Evolutionary conservation across 2,888 invertebrate genomes (phyloP), one percentile per base, ranked within the genome.

Genomic region (Aromia moschata): DNA sequence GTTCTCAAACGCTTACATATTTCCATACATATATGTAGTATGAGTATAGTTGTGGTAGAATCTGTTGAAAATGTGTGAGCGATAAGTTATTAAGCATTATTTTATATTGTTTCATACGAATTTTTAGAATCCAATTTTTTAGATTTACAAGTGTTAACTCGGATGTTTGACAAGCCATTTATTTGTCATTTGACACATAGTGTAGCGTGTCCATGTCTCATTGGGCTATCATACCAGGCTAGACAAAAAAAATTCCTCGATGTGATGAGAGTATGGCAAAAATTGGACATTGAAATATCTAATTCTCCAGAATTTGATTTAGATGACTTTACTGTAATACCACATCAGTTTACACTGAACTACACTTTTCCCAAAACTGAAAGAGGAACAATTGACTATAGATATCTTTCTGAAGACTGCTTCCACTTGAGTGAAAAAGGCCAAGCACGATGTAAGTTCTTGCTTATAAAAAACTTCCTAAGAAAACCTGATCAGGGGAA

Each of bases 361-460:
- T 51, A 80, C 0, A 70, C 70, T 2, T 74, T 85, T 45, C 86
- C 86, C 0, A 71, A 58, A 12, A 73, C 58, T 0, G 63, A 74
- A 1, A 72, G 81, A 40, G 84, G 83, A 0, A 64, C 63, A 0
- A 76, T 80, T 0, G 87, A 88, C 74, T 79, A 80, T 33, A 76
- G 82, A 0, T 86, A 81, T 72, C 74, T 87, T 44, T 84, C 87
- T 0, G 74, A 77, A 31, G 89, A 89, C 72, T 88, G 88, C 72
- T 88, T 88, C 67, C 88, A 89, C 72, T 76, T 86, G 3, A 87
- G 85, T 64, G 87, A 88, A 71, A 85, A 83, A 67, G 81, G 82
- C 11, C 83, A 87, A 61, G 85, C 87, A 1, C 72, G 77, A 77
- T 80, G 87, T 86, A 77, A 79, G 77, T 69, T 46, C n/a, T n/a